Conservation (phyloP, 2,113 vertebrate species). For the Hippocampus mohnikei region DNA sequence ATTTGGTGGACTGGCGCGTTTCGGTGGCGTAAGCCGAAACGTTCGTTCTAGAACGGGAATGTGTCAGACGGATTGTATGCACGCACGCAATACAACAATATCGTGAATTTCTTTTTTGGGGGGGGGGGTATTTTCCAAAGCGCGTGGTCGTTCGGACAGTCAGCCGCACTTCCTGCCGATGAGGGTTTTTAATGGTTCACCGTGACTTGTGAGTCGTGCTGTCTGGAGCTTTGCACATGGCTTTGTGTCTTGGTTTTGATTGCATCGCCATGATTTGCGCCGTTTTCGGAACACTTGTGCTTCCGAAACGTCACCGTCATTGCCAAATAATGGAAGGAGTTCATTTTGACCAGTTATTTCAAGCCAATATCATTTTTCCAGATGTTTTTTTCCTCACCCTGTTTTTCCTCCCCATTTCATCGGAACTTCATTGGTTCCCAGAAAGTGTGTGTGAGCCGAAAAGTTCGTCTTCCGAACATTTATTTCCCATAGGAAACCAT, state of each 20-base stretch:
- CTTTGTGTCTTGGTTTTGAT: conserved; percentile 23
- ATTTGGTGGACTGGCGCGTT: neutral
- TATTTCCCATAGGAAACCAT: too few species aligned
- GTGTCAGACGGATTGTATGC: neutral
- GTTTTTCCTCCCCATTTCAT: neutral
- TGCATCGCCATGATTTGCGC: conserved; percentile 1
- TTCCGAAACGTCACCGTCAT: neutral
- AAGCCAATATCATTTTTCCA: neutral
- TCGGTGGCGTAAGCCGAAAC: neutral
- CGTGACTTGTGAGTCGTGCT: conserved; percentile 3
- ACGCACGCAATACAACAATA: neutral
- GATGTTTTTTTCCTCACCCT: neutral
- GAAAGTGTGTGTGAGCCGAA: too few species aligned
- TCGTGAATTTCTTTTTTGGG: neutral
- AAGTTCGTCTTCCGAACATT: too few species aligned
- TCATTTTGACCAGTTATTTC: neutral
- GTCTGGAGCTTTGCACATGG: conserved; percentile 20
- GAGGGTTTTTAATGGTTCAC: conserved; percentile 1
- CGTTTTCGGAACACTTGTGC: neutral
- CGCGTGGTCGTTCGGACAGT: neutral
- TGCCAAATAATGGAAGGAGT: neutral
- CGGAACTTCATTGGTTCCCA: too few species aligned
- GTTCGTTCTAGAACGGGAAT: neutral
- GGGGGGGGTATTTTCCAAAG: neutral
- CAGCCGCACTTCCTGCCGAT: neutral